A percentile compares a stretch with the other conserved stretches of the same genome.
Conservation (phyloP, 2,888 invertebrate species). For the Pomacea canaliculata region DNA sequence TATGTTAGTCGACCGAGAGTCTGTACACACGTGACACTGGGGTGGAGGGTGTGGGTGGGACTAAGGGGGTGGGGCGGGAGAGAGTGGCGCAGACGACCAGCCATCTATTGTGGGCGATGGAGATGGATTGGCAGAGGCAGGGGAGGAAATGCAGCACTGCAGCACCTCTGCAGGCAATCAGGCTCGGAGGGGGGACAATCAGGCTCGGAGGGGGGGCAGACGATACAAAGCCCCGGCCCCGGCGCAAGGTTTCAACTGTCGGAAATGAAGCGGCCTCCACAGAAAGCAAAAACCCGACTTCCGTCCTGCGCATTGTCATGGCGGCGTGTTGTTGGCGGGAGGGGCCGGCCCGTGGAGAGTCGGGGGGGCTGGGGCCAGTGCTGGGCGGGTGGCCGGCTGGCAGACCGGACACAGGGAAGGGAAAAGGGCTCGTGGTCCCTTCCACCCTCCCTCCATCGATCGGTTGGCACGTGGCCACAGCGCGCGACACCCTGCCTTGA, state of each 20-base stretch:
- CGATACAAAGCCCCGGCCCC: neutral
- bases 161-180: too few relatives aligned
- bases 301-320: neutral
- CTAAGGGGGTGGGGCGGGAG: too few relatives aligned
- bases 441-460: neutral
- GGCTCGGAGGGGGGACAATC: too few relatives aligned
- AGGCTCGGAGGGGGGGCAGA: neutral
- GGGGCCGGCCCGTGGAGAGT: neutral
- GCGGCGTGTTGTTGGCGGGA: neutral
- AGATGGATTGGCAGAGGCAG: too few relatives aligned
- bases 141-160: too few relatives aligned
- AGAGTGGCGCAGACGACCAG: too few relatives aligned
- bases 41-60: too few relatives aligned
- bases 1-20: too few relatives aligned
- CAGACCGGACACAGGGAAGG: neutral
- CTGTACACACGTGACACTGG: too few relatives aligned
- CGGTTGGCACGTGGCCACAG: neutral
- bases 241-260: neutral
- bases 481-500: neutral
- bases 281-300: conserved; percentile 3
- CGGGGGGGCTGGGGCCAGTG: neutral
- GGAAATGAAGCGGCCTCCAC: neutral
- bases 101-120: too few relatives aligned
- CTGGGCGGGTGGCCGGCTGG: neutral
- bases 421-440: neutral